Base-by-base conservation (phyloP, 1,140 invertebrate genomes). In the Anadara kagoshimensis region DNA sequence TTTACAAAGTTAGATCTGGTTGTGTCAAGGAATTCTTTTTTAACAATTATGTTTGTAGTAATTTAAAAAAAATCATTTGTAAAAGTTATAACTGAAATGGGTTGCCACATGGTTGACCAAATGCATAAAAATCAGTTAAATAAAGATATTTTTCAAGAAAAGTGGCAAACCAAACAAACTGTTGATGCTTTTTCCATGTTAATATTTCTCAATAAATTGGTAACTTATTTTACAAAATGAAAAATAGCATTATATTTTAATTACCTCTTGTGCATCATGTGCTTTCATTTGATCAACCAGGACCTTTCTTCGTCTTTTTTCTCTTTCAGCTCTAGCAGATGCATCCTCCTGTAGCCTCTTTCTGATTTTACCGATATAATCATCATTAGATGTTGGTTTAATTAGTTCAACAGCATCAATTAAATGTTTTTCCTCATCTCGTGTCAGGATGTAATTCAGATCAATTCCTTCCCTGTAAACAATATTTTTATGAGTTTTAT, bases 301-400 rank as follows among this genome's bases (percentile, higher is more conserved):
- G 57, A 90, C 88, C 79, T 90, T 90, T 56, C 89, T 80, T 18
- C 88, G 70, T 53, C 89, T 78, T 71, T 90, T 89, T 64, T 90
- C 89, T 56, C 88, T 69, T 64, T 89, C 88, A 14, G 79, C 81
- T 44, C 88, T 58, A 11, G 89, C 88, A 26, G 85, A 76, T 47
- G 79, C 77, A 71, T 89, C 87, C 74, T 89, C 88, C 18, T 89
- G 76, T 18, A 89, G 78, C 16, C 88, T 73, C 66, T 86, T 87
- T 44, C 85, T 75, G 41, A 89, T 89, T 65, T 87, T 87, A 22
- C 80, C 80, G 43, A 90, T 89, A 74, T 90, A 90, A 16, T 85
- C 86, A 73, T 87, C 83, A 80, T 89, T 89, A 20, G 84, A 81
- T n/a, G 76, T 62, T 10, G 84, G 80, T 51, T 84, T 84, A 22